phyloP scores from a whole-genome alignment of 2,797 vertebrate genomes.

The Arnoldichthys spilopterus region DNA sequence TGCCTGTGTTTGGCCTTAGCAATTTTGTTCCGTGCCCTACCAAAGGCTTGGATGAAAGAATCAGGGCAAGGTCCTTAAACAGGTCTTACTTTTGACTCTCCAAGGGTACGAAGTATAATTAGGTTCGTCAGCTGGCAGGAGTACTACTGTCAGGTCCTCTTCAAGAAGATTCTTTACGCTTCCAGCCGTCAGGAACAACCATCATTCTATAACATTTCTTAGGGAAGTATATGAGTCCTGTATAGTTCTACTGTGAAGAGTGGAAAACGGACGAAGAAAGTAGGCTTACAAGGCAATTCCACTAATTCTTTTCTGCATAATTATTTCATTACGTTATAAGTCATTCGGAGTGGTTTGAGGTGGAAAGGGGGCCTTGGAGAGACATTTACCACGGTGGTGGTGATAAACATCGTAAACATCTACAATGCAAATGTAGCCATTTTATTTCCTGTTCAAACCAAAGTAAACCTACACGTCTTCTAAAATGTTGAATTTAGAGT shows the following conservation, averaged over 20 bases:
- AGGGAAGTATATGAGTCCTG: background rate
- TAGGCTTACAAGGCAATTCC: background rate
- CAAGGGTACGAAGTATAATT: conserved; percentile 25
- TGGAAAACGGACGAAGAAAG: background rate
- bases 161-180: background rate
- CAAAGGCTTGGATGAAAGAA: conserved; percentile 33
- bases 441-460: too few species aligned
- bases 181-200: background rate
- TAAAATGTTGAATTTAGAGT: too few species aligned
- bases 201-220: background rate
- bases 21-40: conserved; percentile 28
- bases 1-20: conserved; percentile 33
- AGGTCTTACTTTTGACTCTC: conserved; percentile 26
- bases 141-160: background rate
- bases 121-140: conserved; percentile 23
- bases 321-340: too few species aligned
- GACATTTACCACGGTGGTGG: too few species aligned
- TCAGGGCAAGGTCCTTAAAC: conserved; percentile 42
- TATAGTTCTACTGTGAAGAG: background rate
- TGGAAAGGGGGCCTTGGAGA: too few species aligned
- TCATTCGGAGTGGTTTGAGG: too few species aligned
- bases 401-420: too few species aligned
- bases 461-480: too few species aligned
- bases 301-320: background rate
- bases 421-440: too few species aligned